Evolutionary conservation across 37 sponge, comb jelly and placozoan genomes (phyloP), one percentile per base, ranked within the genome.

Genomic region (Spongilla lacustris): DNA sequence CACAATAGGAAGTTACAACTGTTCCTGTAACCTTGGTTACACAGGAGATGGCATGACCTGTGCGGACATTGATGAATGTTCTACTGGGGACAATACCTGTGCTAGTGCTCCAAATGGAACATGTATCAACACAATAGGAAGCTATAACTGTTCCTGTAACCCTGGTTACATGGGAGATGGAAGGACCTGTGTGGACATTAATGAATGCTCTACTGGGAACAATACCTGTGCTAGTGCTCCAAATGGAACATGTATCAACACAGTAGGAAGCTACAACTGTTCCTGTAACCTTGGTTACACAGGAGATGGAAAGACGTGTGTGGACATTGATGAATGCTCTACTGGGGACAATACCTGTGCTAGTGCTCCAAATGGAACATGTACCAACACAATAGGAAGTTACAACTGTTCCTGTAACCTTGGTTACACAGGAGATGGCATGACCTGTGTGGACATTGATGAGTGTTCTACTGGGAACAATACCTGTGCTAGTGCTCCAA

Each of bases 21-120:
- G 89, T 69, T 66, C 58, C 2, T 89, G 89, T 78, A 25, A 68
- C 36, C 49, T 34, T 70, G 89, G 89, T 28, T 89, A 75, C 67
- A 69, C 85, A 69, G 78, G 85, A 28, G 71, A 85, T 84, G 84
- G 84, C 1, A 23, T 28, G 30, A 74, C 67, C 66, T 84, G 84
- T 67, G 23, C 3, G 26, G 75, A 24, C 26, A 36, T 36, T 26
- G 29, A 24, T 33, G 75, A 36, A 74, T 36, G 75, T 34, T 11
- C 5, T 34, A 36, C 22, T 26, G 31, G 31, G n/a, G n/a, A n/a
- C n/a, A 29, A 72, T 72, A 1, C 11, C 58, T 58, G 58, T 58
- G 58, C 58, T 10, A 1, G 14, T 8, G 58, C 58, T 58, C 58
- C 58, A 58, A 58, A 58, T 58, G 58, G 58, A 58, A 58, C 58